Evolutionary conservation across 2,113 vertebrate species (phyloP), one percentile per base, ranked within the genome.

Genomic region (Meles meles): DNA sequence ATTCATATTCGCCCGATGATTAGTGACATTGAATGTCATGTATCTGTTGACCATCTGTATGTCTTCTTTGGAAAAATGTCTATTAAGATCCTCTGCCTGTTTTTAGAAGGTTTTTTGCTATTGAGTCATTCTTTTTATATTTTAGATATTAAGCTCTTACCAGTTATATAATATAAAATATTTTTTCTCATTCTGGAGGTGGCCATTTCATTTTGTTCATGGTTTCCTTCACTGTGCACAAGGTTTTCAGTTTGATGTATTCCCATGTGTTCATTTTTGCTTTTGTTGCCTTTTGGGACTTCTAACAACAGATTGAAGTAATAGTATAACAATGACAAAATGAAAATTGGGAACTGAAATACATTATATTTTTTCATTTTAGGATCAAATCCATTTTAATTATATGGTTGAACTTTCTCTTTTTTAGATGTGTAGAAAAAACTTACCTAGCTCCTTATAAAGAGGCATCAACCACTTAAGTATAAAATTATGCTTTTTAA

Each of bases 311-410:
- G 21, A 74, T 79, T 47, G 34, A 92, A 14, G 17, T 84, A 91
- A 77, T 13, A 89, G 25, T 61, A 31, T 63, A 85, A 79, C 11
- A 67, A 37, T 37, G 20, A 86, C 31, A 69, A 82, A 89, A 85
- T 63, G 37, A 85, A 97, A 89, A 85, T 5, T 76, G 63, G 82
- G 44, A 89, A 47, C 65, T 90, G 34, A 81, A 72, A 90, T 94
- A 80, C 34, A 77, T 82, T 49, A 20, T 18, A 39, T 84, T 84
- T 82, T 89, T 82, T 0, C 37, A 72, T 44, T 72, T 80, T 89
- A 63, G 7, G 47, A 87, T 11, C 44, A 96, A 72, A 84, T 27
- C 5, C 31, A 39, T 84, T 52, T 91, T 71, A 92, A 34, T 87
- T 52, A 27, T 65, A 39, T 79, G 8, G 27, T 82, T 59, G 10